phyloP scores from a whole-genome alignment of 2,797 vertebrate species.

The Poeciliopsis turneri region DNA sequence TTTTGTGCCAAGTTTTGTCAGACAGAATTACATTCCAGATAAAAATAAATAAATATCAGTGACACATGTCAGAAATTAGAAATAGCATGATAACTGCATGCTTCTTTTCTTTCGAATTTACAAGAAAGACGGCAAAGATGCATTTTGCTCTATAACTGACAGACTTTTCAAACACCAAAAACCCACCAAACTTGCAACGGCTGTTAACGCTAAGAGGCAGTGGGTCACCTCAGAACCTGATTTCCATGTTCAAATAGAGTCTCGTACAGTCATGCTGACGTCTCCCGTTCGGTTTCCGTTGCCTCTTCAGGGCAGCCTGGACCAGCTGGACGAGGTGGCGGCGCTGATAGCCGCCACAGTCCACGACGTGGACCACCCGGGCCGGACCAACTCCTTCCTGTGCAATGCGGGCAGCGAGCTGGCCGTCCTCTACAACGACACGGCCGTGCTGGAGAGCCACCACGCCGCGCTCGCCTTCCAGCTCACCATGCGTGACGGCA shows the following conservation, averaged over 20 bases:
- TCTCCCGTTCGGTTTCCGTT: background rate
- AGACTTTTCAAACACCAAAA: background rate
- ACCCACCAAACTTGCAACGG: background rate
- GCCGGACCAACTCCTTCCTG: slow-evolving; percentile 94
- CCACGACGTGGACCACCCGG: slow-evolving; percentile 95
- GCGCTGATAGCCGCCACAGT: slow-evolving; percentile 93
- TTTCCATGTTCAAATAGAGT: background rate
- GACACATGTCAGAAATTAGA: background rate
- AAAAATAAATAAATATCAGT: background rate
- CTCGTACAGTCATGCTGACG: background rate
- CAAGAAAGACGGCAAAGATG: background rate
- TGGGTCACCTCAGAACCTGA: background rate
- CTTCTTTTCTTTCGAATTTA: background rate
- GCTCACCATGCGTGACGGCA: slow-evolving; percentile 88
- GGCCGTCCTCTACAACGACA: slow-evolving; percentile 94
- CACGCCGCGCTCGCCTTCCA: slow-evolving; percentile 95
- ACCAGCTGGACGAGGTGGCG: slow-evolving; percentile 91
- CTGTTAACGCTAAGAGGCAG: background rate
- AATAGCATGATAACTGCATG: background rate
- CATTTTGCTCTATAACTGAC: background rate
- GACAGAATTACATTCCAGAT: background rate
- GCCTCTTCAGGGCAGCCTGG: slow-evolving; percentile 84
- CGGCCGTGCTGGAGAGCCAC: slow-evolving; percentile 93
- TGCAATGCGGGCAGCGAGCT: slow-evolving; percentile 93
- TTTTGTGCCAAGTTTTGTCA: background rate